These are phyloP conservation scores for Bombus difficillimus DNA, from an alignment of 1,140 invertebrate species.

Conservation along the genomic window DNA sequence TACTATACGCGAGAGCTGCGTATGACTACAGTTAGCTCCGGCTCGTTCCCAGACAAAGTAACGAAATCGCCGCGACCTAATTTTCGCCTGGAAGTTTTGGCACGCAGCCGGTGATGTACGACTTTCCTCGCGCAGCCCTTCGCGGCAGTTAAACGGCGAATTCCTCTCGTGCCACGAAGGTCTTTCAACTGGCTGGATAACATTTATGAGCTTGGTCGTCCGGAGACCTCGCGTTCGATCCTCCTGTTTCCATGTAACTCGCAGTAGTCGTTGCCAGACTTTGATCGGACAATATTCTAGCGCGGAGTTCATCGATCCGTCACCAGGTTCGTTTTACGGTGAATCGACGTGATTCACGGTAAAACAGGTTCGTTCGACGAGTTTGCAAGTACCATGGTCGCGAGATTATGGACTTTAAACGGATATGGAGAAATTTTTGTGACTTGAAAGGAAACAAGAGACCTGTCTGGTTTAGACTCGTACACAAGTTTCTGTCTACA, in stretches of 20 bases:
- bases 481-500: background rate
- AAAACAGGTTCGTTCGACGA: background rate
- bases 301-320: background rate
- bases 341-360: background rate
- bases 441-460: background rate
- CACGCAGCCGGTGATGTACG: slow-evolving; percentile 3
- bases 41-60: background rate
- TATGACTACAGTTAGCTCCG: background rate
- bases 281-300: background rate
- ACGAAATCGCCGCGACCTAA: background rate
- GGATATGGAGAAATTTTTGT: background rate
- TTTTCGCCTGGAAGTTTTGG: background rate
- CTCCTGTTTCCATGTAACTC: background rate
- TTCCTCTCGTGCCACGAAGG: background rate
- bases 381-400: background rate
- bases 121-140: background rate
- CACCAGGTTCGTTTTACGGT: background rate
- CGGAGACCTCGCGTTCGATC: background rate
- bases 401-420: background rate
- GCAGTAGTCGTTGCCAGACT: background rate
- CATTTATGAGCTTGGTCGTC: background rate
- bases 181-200: background rate
- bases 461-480: accelerated
- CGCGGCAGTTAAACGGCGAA: background rate
- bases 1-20: too few relatives aligned